These are phyloP conservation scores for Anastrepha ludens DNA, from an alignment of 1,140 invertebrate genomes.

Conservation along the genomic window DNA sequence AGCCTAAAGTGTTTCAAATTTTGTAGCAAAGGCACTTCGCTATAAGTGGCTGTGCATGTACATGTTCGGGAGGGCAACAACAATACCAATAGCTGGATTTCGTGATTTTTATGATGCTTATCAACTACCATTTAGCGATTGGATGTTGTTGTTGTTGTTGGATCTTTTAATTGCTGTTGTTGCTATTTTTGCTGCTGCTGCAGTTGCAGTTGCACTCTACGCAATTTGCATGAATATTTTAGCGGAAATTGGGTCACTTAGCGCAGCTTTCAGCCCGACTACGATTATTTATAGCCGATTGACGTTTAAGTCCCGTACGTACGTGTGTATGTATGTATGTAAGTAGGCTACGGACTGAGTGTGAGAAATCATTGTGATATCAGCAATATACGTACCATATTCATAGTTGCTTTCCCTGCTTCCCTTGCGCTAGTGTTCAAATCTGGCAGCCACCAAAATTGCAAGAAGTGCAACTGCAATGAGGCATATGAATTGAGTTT, in stretches of 20 bases:
- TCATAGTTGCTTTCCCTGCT: not conserved
- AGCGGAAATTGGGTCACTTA: conserved; percentile 48
- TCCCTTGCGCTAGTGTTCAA: not conserved
- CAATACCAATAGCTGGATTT: conserved; percentile 3
- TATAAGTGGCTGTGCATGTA: not conserved
- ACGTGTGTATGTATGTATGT: not conserved
- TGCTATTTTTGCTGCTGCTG: not conserved
- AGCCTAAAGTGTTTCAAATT: conserved; percentile 17
- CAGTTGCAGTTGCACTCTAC: not conserved
- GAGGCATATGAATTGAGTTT: not conserved
- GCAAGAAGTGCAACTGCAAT: not conserved
- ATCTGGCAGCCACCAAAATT: not conserved
- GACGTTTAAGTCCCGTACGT: not conserved
- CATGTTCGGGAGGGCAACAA: not conserved
- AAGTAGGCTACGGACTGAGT: not conserved
- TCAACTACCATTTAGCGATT: conserved; percentile 4
- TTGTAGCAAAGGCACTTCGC: not conserved
- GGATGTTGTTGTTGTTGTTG: not conserved
- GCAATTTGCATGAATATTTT: conserved; percentile 43
- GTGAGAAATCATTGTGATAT: not conserved
- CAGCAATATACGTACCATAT: too few species aligned
- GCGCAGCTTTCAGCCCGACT: conserved; percentile 19
- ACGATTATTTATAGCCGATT: conserved; percentile 34
- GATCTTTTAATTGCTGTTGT: not conserved
- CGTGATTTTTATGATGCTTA: not conserved